Evolutionary conservation across 2,888 invertebrate species (phyloP).

Genomic region (Galerucella nymphaeae): DNA sequence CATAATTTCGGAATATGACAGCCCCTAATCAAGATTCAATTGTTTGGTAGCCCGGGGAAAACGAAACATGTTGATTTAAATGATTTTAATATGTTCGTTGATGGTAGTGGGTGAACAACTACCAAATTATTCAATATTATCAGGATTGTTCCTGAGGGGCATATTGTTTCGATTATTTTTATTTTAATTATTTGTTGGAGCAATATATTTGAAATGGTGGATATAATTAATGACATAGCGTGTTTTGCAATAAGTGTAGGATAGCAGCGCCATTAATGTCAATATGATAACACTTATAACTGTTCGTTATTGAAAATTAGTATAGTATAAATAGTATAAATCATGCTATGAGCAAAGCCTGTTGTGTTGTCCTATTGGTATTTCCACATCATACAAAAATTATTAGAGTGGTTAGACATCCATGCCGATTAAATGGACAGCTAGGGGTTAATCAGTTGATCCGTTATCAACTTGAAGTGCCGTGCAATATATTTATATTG

Average conservation of each 20-base stretch:
- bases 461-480: too few relatives aligned
- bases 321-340: too few relatives aligned
- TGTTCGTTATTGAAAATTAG: neutral
- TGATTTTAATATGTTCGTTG: conserved; percentile 25
- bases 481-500: too few relatives aligned
- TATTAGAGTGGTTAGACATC: too few relatives aligned
- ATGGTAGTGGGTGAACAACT: conserved; percentile 22
- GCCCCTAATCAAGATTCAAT: conserved; percentile 39
- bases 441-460: too few relatives aligned
- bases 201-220: too few relatives aligned
- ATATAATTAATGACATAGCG: too few relatives aligned
- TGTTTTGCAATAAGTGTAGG: neutral
- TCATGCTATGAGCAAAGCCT: too few relatives aligned
- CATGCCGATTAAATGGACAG: too few relatives aligned
- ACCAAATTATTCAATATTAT: neutral
- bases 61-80: conserved; percentile 23
- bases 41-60: conserved; percentile 34
- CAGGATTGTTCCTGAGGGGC: neutral
- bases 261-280: conserved; percentile 1
- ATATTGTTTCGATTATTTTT: neutral
- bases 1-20: conserved; percentile 39
- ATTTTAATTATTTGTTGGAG: too few relatives aligned
- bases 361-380: too few relatives aligned
- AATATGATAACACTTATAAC: neutral
- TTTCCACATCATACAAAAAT: too few relatives aligned